Percentiles rank a stretch among this genome's conserved stretches.
phyloP scores from a whole-genome alignment of 2,888 invertebrate genomes.

The Ennomos erosarius region DNA sequence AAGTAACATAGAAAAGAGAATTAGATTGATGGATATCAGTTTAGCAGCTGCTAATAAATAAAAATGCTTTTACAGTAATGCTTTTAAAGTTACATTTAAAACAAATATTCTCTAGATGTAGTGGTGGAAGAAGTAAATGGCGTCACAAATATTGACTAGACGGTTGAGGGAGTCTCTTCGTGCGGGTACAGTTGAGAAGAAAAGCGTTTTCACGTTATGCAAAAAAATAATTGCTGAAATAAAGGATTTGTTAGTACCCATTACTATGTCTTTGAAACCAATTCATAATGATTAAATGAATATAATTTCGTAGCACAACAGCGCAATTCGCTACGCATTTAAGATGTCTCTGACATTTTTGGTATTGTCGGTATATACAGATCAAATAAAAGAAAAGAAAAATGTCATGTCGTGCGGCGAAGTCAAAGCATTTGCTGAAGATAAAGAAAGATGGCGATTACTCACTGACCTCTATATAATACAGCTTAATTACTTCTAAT shows the following conservation, averaged over 20 bases:
- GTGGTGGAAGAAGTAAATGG: constrained; percentile 67
- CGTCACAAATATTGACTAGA: constrained; percentile 79
- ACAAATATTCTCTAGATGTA: constrained; percentile 58
- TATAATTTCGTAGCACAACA: constrained; percentile 5
- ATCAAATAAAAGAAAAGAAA: too few species aligned
- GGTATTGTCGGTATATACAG: too few species aligned
- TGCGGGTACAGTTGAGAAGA: constrained; percentile 21
- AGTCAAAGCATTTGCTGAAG: too few species aligned
- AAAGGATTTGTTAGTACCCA: not conserved
- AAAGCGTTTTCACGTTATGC: constrained; percentile 14
- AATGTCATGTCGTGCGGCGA: too few species aligned
- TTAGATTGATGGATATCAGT: too few species aligned
- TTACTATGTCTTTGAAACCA: not conserved
- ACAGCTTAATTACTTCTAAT: too few species aligned
- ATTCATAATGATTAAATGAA: not conserved
- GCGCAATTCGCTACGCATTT: too few species aligned
- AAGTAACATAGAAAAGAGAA: too few species aligned
- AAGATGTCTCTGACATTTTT: too few species aligned
- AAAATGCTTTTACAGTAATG: not conserved
- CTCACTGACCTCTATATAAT: too few species aligned
- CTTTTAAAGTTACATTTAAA: constrained; percentile 45
- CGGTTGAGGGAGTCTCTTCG: constrained; percentile 53
- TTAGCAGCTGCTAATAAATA: too few species aligned
- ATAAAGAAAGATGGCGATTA: too few species aligned
- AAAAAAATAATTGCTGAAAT: not conserved